Evolutionary conservation across 2,797 vertebrate species (phyloP), one percentile per base, ranked within the genome.

Genomic region (Lacerta agilis): DNA sequence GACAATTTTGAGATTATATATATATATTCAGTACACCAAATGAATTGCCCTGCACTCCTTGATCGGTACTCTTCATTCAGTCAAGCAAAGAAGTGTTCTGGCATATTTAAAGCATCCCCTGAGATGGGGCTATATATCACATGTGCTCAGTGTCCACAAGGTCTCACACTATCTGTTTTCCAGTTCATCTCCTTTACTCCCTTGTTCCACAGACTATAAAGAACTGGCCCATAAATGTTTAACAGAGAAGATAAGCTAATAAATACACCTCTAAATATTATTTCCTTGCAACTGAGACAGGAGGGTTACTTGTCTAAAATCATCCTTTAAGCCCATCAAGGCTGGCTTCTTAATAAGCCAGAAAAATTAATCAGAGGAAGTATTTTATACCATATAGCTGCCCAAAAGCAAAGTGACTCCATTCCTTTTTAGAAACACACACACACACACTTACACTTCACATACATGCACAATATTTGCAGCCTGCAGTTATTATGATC

Each of bases 261-360:
- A 96, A 96, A 97, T 94, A 95, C 23, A 91, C 86, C 66, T 90
- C 61, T 93, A 95, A 96, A 95, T 95, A 95, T 89, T 93, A 95
- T 85, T 73, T 55, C 69, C 80, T 92, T 87, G 89, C 92, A 94
- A 92, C 92, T 77, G 94, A 94, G 41, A 86, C 0, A 0, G 87
- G 76, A 90, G 85, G 91, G 82, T 88, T 2, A 93, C 94, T 91
- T 79, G 45, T 95, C 81, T 83, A 33, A 79, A 91, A 86, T 85
- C 66, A 9, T 81, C 90, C 78, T 90, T 92, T 88, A 90, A 91
- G 90, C 36, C 79, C 41, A 58, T 61, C 45, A 90, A 88, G 25
- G 81, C 86, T n/a, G 88, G 91, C 41, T 96, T 93, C 92, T 90
- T 92, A 88, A 92, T 94, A 94, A 93, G 58, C 73, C 67, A 90